A percentile compares a stretch with the other conserved stretches of the same genome.
Conservation (phyloP, 2,888 invertebrate genomes). For the Trichopoda pennipes region DNA sequence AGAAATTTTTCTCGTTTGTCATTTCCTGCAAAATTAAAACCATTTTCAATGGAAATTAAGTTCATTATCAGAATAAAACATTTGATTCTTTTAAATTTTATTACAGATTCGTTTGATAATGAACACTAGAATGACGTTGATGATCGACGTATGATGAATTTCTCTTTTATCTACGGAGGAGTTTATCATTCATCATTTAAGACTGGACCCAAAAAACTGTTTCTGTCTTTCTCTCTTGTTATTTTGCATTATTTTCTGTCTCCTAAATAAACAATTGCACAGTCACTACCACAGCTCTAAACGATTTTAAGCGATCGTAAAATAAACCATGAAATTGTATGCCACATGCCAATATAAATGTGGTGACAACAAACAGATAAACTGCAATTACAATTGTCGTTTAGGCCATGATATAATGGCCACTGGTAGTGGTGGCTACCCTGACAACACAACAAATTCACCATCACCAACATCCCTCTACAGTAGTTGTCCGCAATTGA, state of each 20-base stretch:
- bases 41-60: too few species aligned
- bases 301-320: constrained; percentile 50
- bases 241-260: constrained; percentile 34
- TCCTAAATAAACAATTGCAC: constrained; percentile 15
- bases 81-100: not conserved
- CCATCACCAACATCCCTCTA: constrained; percentile 77
- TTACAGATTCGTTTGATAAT: constrained; percentile 52
- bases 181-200: constrained; percentile 45
- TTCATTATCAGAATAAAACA: not conserved
- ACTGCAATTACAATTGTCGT: constrained; percentile 67
- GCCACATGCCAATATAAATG: constrained; percentile 80
- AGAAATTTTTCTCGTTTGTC: too few species aligned
- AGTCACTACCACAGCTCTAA: constrained; percentile 23
- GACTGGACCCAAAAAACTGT: constrained; percentile 22
- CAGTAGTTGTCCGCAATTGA: constrained; percentile 79
- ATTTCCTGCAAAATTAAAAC: too few species aligned
- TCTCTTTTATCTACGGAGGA: constrained; percentile 28
- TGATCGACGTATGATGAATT: constrained; percentile 53
- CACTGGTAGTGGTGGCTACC: constrained; percentile 73
- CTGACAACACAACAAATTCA: constrained; percentile 71
- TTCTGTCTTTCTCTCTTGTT: constrained; percentile 25
- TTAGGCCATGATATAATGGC: constrained; percentile 76
- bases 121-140: not conserved
- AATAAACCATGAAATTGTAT: constrained; percentile 77
- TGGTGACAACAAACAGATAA: constrained; percentile 74